Percentiles rank a stretch among this genome's conserved stretches.
These are phyloP conservation scores for Cossypha caffra DNA, from an alignment of 2,797 vertebrate genomes.

Conservation along the genomic window DNA sequence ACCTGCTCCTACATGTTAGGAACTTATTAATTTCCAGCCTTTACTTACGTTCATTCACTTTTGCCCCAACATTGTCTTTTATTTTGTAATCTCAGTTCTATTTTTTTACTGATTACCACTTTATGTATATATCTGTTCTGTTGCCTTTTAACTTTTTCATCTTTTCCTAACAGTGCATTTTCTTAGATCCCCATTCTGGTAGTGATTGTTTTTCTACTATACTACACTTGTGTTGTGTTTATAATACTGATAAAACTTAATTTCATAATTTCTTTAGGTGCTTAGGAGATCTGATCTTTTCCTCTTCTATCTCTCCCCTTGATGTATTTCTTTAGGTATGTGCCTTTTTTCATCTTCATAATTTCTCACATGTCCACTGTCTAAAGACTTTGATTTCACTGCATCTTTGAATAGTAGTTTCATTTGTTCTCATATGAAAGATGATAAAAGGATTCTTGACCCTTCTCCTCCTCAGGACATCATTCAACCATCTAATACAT, in stretches of 20 bases:
- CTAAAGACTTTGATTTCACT: constrained; percentile 5
- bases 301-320: neutral
- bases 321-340: neutral
- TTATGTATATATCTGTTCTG: neutral
- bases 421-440: neutral
- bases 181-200: neutral
- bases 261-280: neutral
- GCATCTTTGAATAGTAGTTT: neutral
- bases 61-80: neutral
- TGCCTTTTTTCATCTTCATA: neutral
- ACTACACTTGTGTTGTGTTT: neutral
- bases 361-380: neutral
- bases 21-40: neutral
- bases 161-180: neutral
- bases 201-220: neutral
- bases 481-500: neutral
- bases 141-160: neutral
- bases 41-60: neutral
- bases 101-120: neutral
- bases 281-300: neutral
- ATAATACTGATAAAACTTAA: neutral
- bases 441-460: neutral
- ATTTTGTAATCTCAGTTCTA: neutral
- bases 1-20: neutral
- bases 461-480: neutral